phyloP scores from a whole-genome alignment of 2,888 invertebrate genomes.

The Lithophane leautieri region DNA sequence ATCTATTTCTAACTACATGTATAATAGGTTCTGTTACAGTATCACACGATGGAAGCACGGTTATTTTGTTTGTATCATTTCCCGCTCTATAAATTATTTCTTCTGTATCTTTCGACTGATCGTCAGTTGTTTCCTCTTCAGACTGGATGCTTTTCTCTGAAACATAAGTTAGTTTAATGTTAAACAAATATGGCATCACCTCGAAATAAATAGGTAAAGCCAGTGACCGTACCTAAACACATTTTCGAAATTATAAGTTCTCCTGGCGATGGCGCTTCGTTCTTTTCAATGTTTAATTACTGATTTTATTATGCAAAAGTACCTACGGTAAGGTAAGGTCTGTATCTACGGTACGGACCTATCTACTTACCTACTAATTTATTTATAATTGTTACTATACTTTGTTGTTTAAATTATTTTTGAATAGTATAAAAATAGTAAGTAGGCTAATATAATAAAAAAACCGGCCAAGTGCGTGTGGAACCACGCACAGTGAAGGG shows the following conservation, averaged over 20 bases:
- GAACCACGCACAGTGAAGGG: too few relatives aligned
- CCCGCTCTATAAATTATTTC: conserved; percentile 68
- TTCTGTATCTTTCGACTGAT: conserved; percentile 55
- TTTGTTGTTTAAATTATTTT: neutral
- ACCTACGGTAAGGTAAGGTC: neutral
- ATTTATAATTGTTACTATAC: neutral
- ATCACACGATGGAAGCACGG: conserved; percentile 85
- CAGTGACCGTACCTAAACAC: neutral
- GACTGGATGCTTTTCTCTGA: conserved; percentile 77
- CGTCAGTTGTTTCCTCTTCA: conserved; percentile 66
- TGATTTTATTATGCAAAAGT: conserved; percentile 3
- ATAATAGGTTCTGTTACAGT: conserved; percentile 77
- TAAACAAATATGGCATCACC: neutral
- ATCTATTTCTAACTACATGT: conserved; percentile 82
- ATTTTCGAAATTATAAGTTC: neutral
- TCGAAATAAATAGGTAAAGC: conserved; percentile 4
- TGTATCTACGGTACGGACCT: too few relatives aligned
- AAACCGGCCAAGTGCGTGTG: too few relatives aligned
- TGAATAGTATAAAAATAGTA: neutral
- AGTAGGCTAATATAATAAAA: neutral
- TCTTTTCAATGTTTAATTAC: neutral
- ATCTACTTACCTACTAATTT: neutral
- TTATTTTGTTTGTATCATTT: conserved; percentile 71
- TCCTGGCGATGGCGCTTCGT: neutral
- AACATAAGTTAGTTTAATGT: conserved; percentile 52